Base-by-base conservation (phyloP, 2,113 vertebrate species). In the Coryphaenoides rupestris region DNA sequence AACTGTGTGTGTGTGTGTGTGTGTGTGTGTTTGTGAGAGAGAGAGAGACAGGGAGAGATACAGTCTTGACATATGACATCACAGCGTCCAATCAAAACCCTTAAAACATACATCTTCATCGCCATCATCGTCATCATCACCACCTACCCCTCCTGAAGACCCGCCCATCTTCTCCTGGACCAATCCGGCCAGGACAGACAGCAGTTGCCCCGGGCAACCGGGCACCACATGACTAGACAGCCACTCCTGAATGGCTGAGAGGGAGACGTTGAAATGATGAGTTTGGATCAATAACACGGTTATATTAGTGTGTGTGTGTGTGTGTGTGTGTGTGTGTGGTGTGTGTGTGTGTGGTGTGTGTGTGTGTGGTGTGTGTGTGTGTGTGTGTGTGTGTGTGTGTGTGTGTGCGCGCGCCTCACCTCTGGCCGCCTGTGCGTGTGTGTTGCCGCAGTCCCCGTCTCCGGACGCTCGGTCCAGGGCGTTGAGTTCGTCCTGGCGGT, bases 131-230 rank as follows among this genome's bases (percentile, higher is more conserved):
- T n/a, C 14, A 19, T 40, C 9, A 1, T 40, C 9, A 40, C 13
- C 10, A 80, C 95, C 84, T 72, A 98, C 96, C 40, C 92, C 96
- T 5, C 96, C 96, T 0, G 95, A 98, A 1, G 96, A 94, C 21
- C 96, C 96, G 14, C 96, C 96, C 96, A 98, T 98, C 66, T 89
- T 92, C 69, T 96, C 94, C 83, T 96, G 87, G 2, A 97, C 77
- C 85, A 98, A 70, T 19, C 89, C 66, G 0, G 93, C 92, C 28
- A 98, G 62, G 7, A 77, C 60, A 0, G 78, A 91, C 22, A 98
- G 83, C 14, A 98, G 87, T 66, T 74, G 77, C 45, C 88, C 77
- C 0, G 93, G 93, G 40, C 78, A 86, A 55, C 86, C 78, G 0
- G 94, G 94, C 0, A 87, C 83, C 0, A 70, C 77, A 0, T 66